Evolutionary conservation across 1,140 invertebrate genomes (phyloP), one percentile per base, ranked within the genome.

Genomic region (Lucilia cuprina): DNA sequence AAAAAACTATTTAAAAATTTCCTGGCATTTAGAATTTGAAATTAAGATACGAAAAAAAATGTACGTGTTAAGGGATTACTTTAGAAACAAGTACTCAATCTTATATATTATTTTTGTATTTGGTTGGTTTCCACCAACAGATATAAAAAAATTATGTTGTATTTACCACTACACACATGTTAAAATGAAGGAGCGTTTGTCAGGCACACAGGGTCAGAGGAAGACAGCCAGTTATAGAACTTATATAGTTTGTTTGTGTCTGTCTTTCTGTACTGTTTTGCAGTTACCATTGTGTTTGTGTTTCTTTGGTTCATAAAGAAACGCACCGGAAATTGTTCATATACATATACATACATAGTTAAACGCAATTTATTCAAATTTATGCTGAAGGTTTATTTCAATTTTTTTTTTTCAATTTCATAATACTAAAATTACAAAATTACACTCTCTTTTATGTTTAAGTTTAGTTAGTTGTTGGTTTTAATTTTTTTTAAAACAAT

Each of bases 251-350:
- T 30, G 1, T 30, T 30, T 30, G 25, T 30, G 25, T 30, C 25
- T 30, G 25, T 30, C 25, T 30, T 2, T 30, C 1, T 30, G 25
- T 30, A n/a, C n/a, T n/a, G n/a, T n/a, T n/a, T 30, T 30, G 25
- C 25, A 30, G 25, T 30, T 30, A 30, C 25, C 1, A 30, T 30
- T 30, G 25, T 30, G 25, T 30, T 2, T 30, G 25, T 30, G 25
- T 30, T 2, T 55, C 35, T 3, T 41, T 3, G 2, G 50, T 55
- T 8, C 50, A 13, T 9, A 70, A 10, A 70, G n/a, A 25, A 84
- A 87, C 86, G 87, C 88, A 89, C 88, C 88, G 88, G 88, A 89
- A 89, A 89, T 87, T 87, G 86, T 85, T 89, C 86, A 89, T 89
- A 88, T 86, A 70, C 75, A 30, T 30, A 30, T 30, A 30, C 25